Evolutionary conservation across 2,797 vertebrate species (phyloP), one percentile per base, ranked within the genome.

Genomic region (Pangasius mekongensis): DNA sequence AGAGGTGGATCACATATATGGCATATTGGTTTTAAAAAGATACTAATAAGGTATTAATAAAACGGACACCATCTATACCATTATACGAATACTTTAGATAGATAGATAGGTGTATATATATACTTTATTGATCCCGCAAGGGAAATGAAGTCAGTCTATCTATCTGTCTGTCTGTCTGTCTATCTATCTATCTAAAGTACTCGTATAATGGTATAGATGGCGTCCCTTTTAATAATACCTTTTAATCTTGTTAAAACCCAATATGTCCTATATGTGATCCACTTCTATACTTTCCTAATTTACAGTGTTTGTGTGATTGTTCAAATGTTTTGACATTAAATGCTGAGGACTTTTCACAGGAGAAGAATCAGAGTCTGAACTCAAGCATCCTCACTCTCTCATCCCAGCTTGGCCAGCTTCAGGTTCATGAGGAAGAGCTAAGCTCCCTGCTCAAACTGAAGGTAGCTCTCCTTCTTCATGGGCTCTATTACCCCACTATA

Each of bases 351-450:
- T 16, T 47, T 69, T 89, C 18, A 78, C 71, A 99, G 98, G 96
- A 97, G 89, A 96, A 95, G 93, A 98, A 97, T 83, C 94, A 95
- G 90, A 96, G 93, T 89, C 96, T 98, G 81, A 97, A 93, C 93
- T 95, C 94, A 86, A 97, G 96, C 0, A 82, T 98, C 84, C 91
- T 94, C 92, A 95, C 96, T 52, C 95, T 98, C 88, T 97, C 97
- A 84, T 93, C 94, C 87, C 97, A 97, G 87, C 93, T 97, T 69
- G 96, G 97, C 56, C 96, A 96, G 73, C 92, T 98, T 89, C 96
- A 98, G 91, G 98, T 95, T 0, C 96, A 96, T 27, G 97, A 98
- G 86, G 97, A 97, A 92, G 96, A 98, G 64, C 96, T 98, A 52
- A 94, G 96, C 30, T 95, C 96, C 0, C 95, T 97, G 96, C 96